Conservation (phyloP, 2,888 invertebrate genomes). For the Petrolisthes manimaculis region DNA sequence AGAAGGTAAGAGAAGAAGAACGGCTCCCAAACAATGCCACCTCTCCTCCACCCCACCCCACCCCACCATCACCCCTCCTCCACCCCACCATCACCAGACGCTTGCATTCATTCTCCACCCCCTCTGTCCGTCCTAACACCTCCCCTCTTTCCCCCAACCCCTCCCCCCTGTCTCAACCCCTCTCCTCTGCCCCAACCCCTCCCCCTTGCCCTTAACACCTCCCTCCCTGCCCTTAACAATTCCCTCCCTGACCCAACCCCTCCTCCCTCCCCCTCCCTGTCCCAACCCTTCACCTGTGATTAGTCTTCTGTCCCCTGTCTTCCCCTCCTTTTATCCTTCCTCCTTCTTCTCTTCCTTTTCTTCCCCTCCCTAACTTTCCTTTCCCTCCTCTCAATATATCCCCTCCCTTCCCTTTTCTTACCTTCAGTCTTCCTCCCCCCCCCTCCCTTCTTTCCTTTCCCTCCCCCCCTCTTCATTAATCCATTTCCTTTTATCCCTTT, state of each 20-base stretch:
- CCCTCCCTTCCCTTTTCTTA: no score
- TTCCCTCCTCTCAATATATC: no score
- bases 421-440: neutral
- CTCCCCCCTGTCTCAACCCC: neutral
- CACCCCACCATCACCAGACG: neutral
- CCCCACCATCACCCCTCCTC: neutral
- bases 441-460: neutral
- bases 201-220: neutral
- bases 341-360: neutral
- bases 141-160: neutral
- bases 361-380: no score
- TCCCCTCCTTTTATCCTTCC: neutral
- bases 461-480: neutral
- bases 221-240: no score
- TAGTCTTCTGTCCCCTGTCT: neutral
- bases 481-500: neutral
- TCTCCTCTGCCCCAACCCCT: neutral
- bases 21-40: neutral
- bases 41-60: neutral
- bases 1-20: no score
- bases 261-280: neutral
- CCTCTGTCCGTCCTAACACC: neutral
- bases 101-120: conserved; percentile 4
- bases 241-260: neutral
- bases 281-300: no score